Evolutionary conservation across 2,888 invertebrate species (phyloP).

Genomic region (Chrysotoxum bicinctum): DNA sequence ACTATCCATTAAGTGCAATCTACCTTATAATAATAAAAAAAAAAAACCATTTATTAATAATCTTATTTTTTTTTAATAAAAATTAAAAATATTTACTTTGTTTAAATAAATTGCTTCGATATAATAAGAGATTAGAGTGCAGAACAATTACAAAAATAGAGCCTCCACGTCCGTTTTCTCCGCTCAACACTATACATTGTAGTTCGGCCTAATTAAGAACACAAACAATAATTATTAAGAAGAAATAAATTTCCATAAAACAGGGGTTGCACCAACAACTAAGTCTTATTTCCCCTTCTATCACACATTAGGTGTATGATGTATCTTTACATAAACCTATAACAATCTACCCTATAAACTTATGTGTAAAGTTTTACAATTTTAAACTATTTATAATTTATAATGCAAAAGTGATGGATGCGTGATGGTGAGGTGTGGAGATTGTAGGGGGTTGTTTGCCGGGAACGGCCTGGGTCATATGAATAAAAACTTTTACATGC

Average conservation of each 20-base stretch:
- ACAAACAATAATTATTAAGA: conserved; percentile 71
- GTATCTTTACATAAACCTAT: not conserved
- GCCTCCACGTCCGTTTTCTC: not conserved
- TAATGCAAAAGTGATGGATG: conserved; percentile 26
- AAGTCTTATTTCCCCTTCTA: conserved; percentile 42
- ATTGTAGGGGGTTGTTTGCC: conserved; percentile 7
- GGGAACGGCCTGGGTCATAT: conserved; percentile 21
- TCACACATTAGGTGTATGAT: not conserved
- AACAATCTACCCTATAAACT: conserved; percentile 4
- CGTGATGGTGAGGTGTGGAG: conserved; percentile 14
- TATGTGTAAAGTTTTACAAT: conserved; percentile 43
- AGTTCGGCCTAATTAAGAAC: conserved; percentile 67
- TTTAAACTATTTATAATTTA: conserved; percentile 62
- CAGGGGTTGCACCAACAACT: conserved; percentile 26
- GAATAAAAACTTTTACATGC: conserved; percentile 42
- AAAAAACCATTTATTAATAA: not conserved
- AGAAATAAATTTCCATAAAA: conserved; percentile 72
- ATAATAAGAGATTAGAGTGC: not conserved
- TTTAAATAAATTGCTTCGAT: not conserved
- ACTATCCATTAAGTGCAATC: no score
- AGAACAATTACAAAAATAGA: not conserved
- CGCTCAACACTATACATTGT: not conserved
- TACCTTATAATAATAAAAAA: not conserved
- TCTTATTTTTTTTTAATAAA: no score
- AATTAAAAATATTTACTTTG: not conserved